phyloP scores from a whole-genome alignment of 2,113 vertebrate genomes.

The Tachuris rubrigastra region DNA sequence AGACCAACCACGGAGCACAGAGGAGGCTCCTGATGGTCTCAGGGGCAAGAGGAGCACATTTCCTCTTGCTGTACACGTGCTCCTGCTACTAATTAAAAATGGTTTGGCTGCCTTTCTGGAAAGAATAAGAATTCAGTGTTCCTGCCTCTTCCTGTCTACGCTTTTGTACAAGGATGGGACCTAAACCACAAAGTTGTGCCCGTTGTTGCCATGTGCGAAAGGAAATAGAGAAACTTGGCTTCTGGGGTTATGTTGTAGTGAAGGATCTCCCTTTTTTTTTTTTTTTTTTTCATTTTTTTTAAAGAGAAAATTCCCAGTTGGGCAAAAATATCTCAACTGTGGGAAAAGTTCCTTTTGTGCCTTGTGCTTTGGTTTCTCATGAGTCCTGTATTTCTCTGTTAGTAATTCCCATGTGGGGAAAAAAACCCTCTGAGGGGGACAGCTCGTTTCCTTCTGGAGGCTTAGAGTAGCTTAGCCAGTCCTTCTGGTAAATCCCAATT shows the following conservation, averaged over 20 bases:
- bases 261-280: neutral
- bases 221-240: neutral
- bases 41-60: neutral
- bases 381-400: neutral
- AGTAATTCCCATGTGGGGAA: neutral
- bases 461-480: neutral
- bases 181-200: neutral
- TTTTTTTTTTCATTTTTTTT: neutral
- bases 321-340: neutral
- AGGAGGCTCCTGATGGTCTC: neutral
- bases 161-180: neutral
- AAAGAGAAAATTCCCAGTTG: neutral
- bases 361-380: neutral
- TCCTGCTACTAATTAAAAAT: neutral
- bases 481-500: neutral
- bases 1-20: neutral
- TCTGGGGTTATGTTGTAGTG: neutral
- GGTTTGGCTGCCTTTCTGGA: constrained; percentile 22
- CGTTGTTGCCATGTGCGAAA: neutral
- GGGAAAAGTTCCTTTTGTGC: neutral
- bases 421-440: no score
- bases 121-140: neutral
- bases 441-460: neutral
- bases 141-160: neutral
- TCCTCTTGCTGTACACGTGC: neutral